Percentiles rank a stretch among this genome's conserved stretches.
Evolutionary conservation across 2,888 invertebrate genomes (phyloP).

Genomic region (Amblyjoppa fuscipennis): DNA sequence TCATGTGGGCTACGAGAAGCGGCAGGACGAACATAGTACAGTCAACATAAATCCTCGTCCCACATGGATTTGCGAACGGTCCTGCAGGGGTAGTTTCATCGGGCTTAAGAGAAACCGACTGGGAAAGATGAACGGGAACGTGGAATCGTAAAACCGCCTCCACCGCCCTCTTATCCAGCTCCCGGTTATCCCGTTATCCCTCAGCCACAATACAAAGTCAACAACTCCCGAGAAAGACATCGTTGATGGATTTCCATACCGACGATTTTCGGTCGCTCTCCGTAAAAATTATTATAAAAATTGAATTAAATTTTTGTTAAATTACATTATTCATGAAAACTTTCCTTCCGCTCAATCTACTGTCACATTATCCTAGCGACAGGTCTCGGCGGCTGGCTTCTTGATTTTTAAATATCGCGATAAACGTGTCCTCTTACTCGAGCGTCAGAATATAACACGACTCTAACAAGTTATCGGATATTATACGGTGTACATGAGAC

Average conservation of each 20-base stretch:
- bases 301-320: neutral
- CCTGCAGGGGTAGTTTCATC: constrained; percentile 1
- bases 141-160: constrained; percentile 20
- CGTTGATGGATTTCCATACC: neutral
- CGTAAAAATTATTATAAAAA: neutral
- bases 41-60: constrained; percentile 38
- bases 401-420: constrained; percentile 27
- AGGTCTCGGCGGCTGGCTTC: neutral
- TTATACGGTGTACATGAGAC: neutral
- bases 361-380: neutral
- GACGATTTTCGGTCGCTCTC: neutral
- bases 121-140: neutral
- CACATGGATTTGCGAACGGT: constrained; percentile 14
- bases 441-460: constrained; percentile 38
- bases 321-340: neutral
- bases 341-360: neutral
- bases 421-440: constrained; percentile 34
- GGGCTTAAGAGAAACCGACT: neutral
- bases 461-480: constrained; percentile 65
- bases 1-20: neutral
- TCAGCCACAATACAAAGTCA: neutral
- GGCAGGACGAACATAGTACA: neutral
- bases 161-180: neutral
- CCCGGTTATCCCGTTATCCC: neutral
- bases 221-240: neutral